Evolutionary conservation across 2,888 invertebrate genomes (phyloP).

Genomic region (Romanomermis culicivorax): DNA sequence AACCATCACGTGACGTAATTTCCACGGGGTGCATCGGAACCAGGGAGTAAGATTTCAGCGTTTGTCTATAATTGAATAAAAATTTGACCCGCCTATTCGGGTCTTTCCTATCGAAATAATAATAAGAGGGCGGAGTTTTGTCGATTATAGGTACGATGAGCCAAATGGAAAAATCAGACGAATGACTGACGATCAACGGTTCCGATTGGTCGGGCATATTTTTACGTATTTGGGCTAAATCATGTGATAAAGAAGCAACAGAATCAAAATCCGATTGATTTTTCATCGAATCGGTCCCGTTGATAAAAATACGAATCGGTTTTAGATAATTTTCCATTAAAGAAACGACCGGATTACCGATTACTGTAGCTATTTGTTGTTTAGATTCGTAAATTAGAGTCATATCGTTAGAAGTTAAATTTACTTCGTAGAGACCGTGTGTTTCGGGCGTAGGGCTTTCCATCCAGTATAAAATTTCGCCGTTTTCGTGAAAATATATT

Average conservation of each 20-base stretch:
- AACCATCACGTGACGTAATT: background rate
- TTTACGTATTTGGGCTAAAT: background rate
- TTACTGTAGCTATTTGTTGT: background rate
- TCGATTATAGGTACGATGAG: background rate
- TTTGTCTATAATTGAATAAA: background rate
- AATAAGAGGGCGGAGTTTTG: background rate
- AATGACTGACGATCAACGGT: background rate
- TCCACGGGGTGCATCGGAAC: background rate
- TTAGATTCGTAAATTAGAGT: background rate
- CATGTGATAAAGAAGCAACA: too few relatives aligned
- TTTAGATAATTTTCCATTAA: background rate
- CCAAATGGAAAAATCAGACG: background rate
- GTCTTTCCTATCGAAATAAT: background rate
- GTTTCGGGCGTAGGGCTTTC: background rate
- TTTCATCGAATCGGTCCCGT: too few relatives aligned
- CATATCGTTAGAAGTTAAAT: background rate
- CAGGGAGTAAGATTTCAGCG: conserved; percentile 1
- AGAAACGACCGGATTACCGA: background rate
- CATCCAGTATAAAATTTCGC: background rate
- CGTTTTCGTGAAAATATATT: background rate
- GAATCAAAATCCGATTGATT: too few relatives aligned
- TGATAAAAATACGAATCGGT: background rate
- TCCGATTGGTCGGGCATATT: background rate
- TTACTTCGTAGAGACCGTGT: background rate
- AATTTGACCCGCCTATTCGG: background rate